phyloP scores from a whole-genome alignment of 1,140 invertebrate species.

The Zaprionus taronus region DNA sequence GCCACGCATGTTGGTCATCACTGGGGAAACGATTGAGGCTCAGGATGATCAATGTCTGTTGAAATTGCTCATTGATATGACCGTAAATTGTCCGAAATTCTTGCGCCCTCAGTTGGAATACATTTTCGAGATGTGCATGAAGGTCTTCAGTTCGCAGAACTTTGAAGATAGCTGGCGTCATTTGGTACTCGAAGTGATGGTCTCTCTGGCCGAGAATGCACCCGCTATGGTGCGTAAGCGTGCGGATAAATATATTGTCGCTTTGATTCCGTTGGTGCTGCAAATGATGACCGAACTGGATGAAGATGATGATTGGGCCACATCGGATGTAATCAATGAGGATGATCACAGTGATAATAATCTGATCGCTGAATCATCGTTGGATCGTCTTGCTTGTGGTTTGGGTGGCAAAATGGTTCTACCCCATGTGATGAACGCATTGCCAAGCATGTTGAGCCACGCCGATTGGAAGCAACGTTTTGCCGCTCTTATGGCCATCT shows the following conservation, averaged over 20 bases:
- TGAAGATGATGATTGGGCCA: conserved; percentile 89
- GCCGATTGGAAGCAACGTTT: conserved; percentile 94
- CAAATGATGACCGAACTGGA: conserved; percentile 99
- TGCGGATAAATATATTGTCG: conserved; percentile 91
- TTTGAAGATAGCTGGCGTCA: conserved; percentile 95
- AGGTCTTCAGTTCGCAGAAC: conserved; percentile 91
- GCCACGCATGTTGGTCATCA: conserved; percentile 90
- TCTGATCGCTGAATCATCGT: conserved; percentile 97
- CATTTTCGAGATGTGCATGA: conserved; percentile 96
- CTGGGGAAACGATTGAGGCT: conserved; percentile 88
- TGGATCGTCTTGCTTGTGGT: conserved; percentile 98
- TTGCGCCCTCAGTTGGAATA: conserved; percentile 92
- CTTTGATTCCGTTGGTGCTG: conserved; percentile 92
- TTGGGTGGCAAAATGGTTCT: conserved; percentile 98
- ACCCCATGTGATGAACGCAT: conserved; percentile 93
- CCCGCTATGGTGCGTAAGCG: conserved; percentile 98
- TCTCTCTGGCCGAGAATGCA: conserved; percentile 97
- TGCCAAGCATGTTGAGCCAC: conserved; percentile 94
- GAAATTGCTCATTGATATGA: conserved; percentile 96
- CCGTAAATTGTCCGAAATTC: conserved; percentile 96
- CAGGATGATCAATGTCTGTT: conserved; percentile 95
- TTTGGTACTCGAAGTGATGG: conserved; percentile 96
- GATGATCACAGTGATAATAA: conserved; percentile 96
- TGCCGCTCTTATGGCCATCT: conserved; percentile 99
- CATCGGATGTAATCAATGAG: conserved; percentile 91